phyloP scores from a whole-genome alignment of 2,888 invertebrate species.

The Perithous albicinctus region DNA sequence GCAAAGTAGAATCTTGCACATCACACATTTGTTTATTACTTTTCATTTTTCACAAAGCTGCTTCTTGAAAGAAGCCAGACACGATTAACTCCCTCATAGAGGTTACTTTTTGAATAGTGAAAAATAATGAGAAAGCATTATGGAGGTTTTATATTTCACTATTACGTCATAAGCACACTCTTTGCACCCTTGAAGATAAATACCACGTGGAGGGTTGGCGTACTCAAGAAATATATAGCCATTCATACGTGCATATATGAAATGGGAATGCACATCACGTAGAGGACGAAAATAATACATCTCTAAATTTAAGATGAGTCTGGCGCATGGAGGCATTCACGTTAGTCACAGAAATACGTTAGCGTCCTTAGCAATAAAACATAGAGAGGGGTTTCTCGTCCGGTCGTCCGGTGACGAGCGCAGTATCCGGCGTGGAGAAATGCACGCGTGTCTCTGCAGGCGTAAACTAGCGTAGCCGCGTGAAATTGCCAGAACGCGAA shows the following conservation, averaged over 20 bases:
- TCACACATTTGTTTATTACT: no score
- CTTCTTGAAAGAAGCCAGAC: no score
- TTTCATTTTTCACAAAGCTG: no score
- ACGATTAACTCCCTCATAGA: no score
- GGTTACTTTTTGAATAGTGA: no score
- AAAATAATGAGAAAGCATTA: no score
- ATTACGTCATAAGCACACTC: no score
- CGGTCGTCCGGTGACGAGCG: slow-evolving; percentile 49
- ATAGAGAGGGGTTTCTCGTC: slow-evolving; percentile 43
- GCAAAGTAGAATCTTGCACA: no score
- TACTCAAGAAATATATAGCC: no score
- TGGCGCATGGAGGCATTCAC: slow-evolving; percentile 40
- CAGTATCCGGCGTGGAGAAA: slow-evolving; percentile 59
- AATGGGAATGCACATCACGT: slow-evolving; percentile 20
- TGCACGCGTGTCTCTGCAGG: slow-evolving; percentile 17
- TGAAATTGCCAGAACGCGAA: slow-evolving; percentile 61
- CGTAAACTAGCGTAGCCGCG: slow-evolving; percentile 47
- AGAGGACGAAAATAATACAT: slow-evolving; percentile 60
- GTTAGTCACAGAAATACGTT: slow-evolving; percentile 40
- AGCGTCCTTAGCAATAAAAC: slow-evolving; percentile 51
- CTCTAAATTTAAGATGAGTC: slow-evolving; percentile 62
- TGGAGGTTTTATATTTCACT: no score
- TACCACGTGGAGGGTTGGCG: no score
- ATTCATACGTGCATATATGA: slow-evolving; percentile 31
- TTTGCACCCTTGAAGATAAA: no score